Evolutionary conservation across 2,888 invertebrate genomes (phyloP).

Genomic region (Polydrusus tereticollis): DNA sequence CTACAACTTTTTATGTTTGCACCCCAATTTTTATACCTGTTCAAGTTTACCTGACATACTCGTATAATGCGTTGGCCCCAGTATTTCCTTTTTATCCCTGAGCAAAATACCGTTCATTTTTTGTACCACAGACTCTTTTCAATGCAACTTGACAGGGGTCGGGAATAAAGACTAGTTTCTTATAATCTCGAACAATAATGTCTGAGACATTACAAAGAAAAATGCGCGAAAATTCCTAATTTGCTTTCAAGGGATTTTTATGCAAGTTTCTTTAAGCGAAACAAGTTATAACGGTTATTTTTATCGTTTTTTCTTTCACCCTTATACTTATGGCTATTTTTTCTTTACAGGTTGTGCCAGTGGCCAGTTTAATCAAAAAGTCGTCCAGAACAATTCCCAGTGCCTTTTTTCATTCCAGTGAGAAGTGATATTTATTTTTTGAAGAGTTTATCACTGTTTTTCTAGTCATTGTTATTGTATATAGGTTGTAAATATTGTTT

Average conservation of each 20-base stretch:
- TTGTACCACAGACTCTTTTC: conserved; percentile 56
- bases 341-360: conserved; percentile 57
- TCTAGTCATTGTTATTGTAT: conserved; percentile 65
- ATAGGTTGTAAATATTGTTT: conserved; percentile 61
- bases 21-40: conserved; percentile 57
- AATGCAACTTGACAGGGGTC: conserved; percentile 54
- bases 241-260: conserved; percentile 26
- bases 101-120: conserved; percentile 57
- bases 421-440: conserved; percentile 60
- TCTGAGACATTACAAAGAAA: conserved; percentile 58
- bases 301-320: conserved; percentile 49
- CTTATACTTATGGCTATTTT: conserved; percentile 54
- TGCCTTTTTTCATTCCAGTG: conserved; percentile 64
- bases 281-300: conserved; percentile 49
- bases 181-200: conserved; percentile 57
- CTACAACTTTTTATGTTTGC: conserved; percentile 34
- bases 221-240: conserved; percentile 47
- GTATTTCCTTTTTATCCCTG: conserved; percentile 56
- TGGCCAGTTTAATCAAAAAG: conserved; percentile 56
- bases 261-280: conserved; percentile 30
- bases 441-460: conserved; percentile 62
- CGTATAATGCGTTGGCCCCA: conserved; percentile 50
- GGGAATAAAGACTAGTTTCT: conserved; percentile 50
- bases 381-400: conserved; percentile 56
- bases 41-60: conserved; percentile 58